Conservation (phyloP, 2,113 vertebrate species). For the Cebus imitator region DNA sequence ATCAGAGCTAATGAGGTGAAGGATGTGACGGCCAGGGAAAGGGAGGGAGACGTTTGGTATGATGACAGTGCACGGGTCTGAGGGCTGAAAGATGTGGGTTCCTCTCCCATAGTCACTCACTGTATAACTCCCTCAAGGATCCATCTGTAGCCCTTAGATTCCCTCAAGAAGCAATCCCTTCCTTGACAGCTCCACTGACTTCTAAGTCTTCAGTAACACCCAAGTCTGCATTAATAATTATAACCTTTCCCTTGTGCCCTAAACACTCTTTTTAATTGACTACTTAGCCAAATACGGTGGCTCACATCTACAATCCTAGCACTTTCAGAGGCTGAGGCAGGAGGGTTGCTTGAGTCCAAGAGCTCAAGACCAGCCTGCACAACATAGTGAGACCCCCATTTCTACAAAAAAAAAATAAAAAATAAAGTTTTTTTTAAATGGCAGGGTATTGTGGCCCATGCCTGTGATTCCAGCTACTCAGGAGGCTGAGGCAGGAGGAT, state of each 20-base stretch:
- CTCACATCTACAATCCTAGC: too few species aligned
- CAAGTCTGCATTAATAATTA: background rate
- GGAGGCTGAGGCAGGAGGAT: too few species aligned
- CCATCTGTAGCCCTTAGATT: background rate
- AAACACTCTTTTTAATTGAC: background rate
- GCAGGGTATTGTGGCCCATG: too few species aligned
- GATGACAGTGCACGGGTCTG: background rate
- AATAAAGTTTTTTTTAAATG: too few species aligned
- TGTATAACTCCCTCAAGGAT: background rate
- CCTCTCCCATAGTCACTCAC: background rate
- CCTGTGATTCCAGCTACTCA: too few species aligned
- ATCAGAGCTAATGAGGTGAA: background rate
- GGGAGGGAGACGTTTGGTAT: too few species aligned
- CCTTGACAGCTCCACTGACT: background rate
- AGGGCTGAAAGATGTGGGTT: background rate
- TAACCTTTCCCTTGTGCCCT: background rate
- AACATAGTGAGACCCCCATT: too few species aligned
- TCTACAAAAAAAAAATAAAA: too few species aligned
- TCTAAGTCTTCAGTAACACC: background rate
- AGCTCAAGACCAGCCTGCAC: too few species aligned
- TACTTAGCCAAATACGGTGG: background rate
- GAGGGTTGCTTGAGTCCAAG: too few species aligned
- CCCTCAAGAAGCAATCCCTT: background rate
- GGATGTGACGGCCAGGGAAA: background rate
- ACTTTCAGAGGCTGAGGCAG: too few species aligned